A percentile compares a stretch with the other conserved stretches of the same genome.
Evolutionary conservation across 2,113 vertebrate species (phyloP).

Genomic region (Antennarius striatus): DNA sequence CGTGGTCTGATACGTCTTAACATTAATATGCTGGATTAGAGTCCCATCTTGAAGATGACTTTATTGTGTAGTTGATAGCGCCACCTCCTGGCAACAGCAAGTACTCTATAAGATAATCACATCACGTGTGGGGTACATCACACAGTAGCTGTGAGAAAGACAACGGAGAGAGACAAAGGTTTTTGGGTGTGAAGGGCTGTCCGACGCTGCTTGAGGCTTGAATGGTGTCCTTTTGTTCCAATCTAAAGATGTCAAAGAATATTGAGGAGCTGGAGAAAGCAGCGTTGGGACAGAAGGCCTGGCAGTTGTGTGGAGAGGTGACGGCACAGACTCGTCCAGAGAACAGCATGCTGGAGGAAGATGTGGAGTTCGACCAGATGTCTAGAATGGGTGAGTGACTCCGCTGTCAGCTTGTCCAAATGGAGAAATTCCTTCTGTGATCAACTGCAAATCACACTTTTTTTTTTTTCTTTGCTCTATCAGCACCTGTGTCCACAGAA

Average conservation of each 20-base stretch:
- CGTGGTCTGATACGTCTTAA: too few species aligned
- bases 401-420: background rate
- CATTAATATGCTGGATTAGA: too few species aligned
- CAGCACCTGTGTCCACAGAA: conserved; percentile 92
- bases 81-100: too few species aligned
- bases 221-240: background rate
- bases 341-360: conserved; percentile 95
- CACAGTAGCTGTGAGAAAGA: too few species aligned
- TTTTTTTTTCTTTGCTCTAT: conserved; percentile 3
- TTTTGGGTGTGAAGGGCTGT: too few species aligned
- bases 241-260: conserved; percentile 87
- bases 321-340: conserved; percentile 88
- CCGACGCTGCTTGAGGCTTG: background rate
- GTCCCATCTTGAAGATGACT: too few species aligned
- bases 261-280: conserved; percentile 88
- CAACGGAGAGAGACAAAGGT: too few species aligned
- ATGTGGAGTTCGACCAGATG: conserved; percentile 88
- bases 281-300: conserved; percentile 87
- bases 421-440: background rate
- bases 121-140: too few species aligned
- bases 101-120: too few species aligned
- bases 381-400: conserved; percentile 83
- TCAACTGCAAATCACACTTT: background rate
- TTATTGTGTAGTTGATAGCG: too few species aligned
- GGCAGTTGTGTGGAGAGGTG: conserved; percentile 94